Evolutionary conservation across 2,888 invertebrate genomes (phyloP), one percentile per base, ranked within the genome.

Genomic region (Rhagium mordax): DNA sequence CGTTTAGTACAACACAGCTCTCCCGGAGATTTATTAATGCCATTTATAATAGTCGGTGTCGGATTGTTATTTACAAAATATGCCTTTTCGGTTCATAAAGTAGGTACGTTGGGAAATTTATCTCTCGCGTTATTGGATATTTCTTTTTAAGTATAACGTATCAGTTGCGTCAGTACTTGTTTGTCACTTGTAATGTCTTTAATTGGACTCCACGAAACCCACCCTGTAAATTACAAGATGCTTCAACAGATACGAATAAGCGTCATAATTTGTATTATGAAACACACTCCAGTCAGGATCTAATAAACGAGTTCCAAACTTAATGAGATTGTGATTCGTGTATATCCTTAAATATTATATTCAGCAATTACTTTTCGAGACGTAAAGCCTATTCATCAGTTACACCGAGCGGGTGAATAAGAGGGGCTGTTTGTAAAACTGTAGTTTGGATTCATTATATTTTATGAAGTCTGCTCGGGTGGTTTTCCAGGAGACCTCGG

Each of bases 51-150:
- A 48, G 33, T 27, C 59, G 57, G 69, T 29, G 53, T 57, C 49
- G 20, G 51, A 20, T 55, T 51, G 64, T 33, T 21, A 47, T 64
- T 41, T 48, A 16, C 47, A 55, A 62, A 70, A 70, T 70, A 70
- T 70, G 70, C 57, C 57, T 70, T 70, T 62, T 70, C 55, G 62
- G 70, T 64, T 64, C 51, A 64, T 70, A 70, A 70, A 64, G 53
- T 48, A 18, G 21, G 10, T 48, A 18, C 33, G 10, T 6, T 18
- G 24, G 7, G 13, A 41, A 61, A 47, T 68, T 68, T 68, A 27
- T 59, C 41, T 59, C 48, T 55, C 55, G 48, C n/a, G 49, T 15
- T 49, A 64, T 16, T n/a, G 24, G 62, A 64, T 49, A 61, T n/a
- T 21, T 18, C 7, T 41, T 41, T 41, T n/a, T n/a, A n/a, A n/a